Evolutionary conservation across 2,113 vertebrate genomes (phyloP), one percentile per base, ranked within the genome.

Genomic region (Triplophysa siluroides): DNA sequence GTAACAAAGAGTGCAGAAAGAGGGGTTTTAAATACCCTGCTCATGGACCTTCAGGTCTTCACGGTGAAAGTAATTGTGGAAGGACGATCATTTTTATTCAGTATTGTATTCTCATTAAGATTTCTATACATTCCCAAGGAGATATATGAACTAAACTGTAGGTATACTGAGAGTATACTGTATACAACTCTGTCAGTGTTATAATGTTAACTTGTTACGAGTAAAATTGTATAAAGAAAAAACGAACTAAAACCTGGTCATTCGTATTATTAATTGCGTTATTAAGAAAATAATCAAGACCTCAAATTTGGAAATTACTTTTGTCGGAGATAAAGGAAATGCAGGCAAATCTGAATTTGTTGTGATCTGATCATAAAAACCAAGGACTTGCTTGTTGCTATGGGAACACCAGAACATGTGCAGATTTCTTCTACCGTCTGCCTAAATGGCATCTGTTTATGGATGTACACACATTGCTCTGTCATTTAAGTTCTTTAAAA

Each of bases 361-460:
- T 81, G 52, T 43, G 65, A 70, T 52, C 5, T 58, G 54, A 58
- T 58, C 54, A 58, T 77, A 76, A 79, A n/a, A 82, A 72, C 64
- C 75, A 41, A 80, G 82, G 69, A 78, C 78, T 76, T 65, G 62
- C 83, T 80, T 73, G 86, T 84, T 87, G 84, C 82, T 87, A 81
- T n/a, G 82, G 84, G 71, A 84, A 87, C 84, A 83, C 69, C 66
- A 70, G 78, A 77, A 62, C 64, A 75, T 63, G 54, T 65, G 77
- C 62, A 64, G 65, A 78, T 71, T 74, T 73, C 65, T 41, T 16
- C n/a, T 58, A 70, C 68, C 63, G 29, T 78, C 54, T 26, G 74
- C 69, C 74, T 58, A 12, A 29, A 52, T 58, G 33, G 33, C 26
- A 67, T 76, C 76, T 78, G 71, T 61, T 71, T 26, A 73, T 56